A percentile compares a stretch with the other conserved stretches of the same genome.
Evolutionary conservation across 2,888 invertebrate species (phyloP).

Genomic region (Andricus curvator): DNA sequence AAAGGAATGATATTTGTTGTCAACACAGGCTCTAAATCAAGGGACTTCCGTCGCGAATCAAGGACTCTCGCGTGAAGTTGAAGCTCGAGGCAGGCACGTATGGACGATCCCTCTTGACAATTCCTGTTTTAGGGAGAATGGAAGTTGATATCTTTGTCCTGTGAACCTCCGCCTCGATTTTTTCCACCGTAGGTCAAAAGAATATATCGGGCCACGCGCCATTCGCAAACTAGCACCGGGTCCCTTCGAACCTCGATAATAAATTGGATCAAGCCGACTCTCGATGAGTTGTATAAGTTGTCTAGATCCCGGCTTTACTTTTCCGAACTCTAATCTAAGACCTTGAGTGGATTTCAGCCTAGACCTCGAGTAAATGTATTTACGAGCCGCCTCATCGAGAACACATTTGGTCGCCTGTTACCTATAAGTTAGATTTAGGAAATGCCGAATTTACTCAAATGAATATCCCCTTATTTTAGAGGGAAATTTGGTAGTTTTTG

Average conservation of each 20-base stretch:
- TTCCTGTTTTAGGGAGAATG: constrained; percentile 48
- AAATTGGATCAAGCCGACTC: constrained; percentile 77
- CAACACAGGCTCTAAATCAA: constrained; percentile 54
- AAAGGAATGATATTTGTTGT: constrained; percentile 53
- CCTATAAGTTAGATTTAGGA: constrained; percentile 2
- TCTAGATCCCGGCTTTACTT: constrained; percentile 73
- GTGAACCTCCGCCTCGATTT: constrained; percentile 35
- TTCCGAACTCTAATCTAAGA: constrained; percentile 75
- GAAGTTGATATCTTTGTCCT: constrained; percentile 55
- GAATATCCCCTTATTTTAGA: not conserved
- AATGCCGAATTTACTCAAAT: not conserved
- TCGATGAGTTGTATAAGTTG: constrained; percentile 75
- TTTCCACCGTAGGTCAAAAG: constrained; percentile 44
- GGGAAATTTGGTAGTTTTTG: not conserved
- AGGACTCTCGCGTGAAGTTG: constrained; percentile 52
- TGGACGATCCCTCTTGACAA: constrained; percentile 43
- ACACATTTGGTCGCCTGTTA: constrained; percentile 49
- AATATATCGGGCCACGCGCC: constrained; percentile 49
- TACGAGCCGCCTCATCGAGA: constrained; percentile 53
- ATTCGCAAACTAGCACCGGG: constrained; percentile 51
- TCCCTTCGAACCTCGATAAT: constrained; percentile 65
- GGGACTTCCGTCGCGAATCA: constrained; percentile 55
- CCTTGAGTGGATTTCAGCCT: constrained; percentile 76
- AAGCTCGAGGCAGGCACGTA: constrained; percentile 50
- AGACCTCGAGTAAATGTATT: constrained; percentile 66